These are phyloP conservation scores for Rhagonycha fulva DNA, from an alignment of 2,888 invertebrate genomes.

Conservation along the genomic window DNA sequence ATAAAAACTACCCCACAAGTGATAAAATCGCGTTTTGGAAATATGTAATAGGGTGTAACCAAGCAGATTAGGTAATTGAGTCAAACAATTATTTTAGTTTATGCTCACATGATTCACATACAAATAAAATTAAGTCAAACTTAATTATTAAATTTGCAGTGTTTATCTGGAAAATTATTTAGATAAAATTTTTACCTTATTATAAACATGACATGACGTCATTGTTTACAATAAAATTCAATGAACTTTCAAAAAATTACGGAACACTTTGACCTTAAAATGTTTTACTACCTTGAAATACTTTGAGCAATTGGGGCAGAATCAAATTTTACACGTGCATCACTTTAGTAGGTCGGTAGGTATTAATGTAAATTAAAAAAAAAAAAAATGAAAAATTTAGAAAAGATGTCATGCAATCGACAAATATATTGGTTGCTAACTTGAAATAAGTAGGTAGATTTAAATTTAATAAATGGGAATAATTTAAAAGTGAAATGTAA, in stretches of 20 bases:
- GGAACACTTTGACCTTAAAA: not conserved
- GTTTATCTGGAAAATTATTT: not conserved
- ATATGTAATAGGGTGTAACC: not conserved
- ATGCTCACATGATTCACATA: not conserved
- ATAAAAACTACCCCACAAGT: not conserved
- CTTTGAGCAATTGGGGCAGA: not conserved
- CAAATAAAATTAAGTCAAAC: not conserved
- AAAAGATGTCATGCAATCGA: not conserved
- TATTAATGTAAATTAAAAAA: too few relatives aligned
- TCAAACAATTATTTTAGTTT: not conserved
- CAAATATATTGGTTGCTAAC: not conserved
- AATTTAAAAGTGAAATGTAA: slow-evolving; percentile 8
- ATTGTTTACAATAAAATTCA: not conserved
- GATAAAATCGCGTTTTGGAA: not conserved
- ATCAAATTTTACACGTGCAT: not conserved
- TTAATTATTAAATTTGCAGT: not conserved
- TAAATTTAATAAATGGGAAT: not conserved
- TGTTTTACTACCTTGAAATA: not conserved
- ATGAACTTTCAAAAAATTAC: not conserved
- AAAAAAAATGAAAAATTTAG: too few relatives aligned
- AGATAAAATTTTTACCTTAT: not conserved
- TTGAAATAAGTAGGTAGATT: too few relatives aligned
- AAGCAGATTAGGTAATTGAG: not conserved
- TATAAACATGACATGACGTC: not conserved
- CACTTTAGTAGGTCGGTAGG: not conserved